These are phyloP conservation scores for Muscicapa comitata DNA, from an alignment of 2,797 vertebrate species.

Conservation along the genomic window DNA sequence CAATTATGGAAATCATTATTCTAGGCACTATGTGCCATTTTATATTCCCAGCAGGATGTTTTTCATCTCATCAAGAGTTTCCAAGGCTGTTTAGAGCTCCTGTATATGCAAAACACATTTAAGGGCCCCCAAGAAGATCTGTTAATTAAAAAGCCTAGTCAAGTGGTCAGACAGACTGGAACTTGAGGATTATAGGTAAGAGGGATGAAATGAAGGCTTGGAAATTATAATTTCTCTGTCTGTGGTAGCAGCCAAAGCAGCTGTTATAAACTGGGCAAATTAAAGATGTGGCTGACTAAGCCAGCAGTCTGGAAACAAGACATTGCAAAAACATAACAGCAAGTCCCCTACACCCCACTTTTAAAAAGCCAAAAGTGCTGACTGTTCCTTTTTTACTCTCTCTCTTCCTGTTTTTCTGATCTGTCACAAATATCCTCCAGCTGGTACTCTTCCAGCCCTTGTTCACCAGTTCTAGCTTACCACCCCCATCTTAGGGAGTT, in stretches of 20 bases:
- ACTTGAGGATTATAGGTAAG: slow-evolving; percentile 78
- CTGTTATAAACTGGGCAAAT: slow-evolving; percentile 54
- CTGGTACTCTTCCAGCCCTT: slow-evolving; percentile 28
- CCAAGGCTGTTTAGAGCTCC: slow-evolving; percentile 19
- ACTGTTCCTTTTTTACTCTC: neutral
- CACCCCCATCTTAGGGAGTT: slow-evolving; percentile 61
- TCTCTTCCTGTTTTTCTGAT: neutral
- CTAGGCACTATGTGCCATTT: slow-evolving; percentile 35
- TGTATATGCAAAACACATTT: slow-evolving; percentile 41
- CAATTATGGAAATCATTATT: slow-evolving; percentile 29
- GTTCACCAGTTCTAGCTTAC: slow-evolving; percentile 29
- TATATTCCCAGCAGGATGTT: slow-evolving; percentile 48
- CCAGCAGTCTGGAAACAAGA: slow-evolving; percentile 22
- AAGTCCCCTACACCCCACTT: slow-evolving; percentile 6
- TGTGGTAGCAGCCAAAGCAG: slow-evolving; percentile 64
- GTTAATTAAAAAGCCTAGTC: slow-evolving; percentile 67
- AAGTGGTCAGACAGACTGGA: slow-evolving; percentile 78
- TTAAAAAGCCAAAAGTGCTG: slow-evolving; percentile 48
- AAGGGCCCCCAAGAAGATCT: slow-evolving; percentile 19
- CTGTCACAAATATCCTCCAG: slow-evolving; percentile 42
- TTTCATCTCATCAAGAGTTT: slow-evolving; percentile 37
- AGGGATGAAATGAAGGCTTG: slow-evolving; percentile 64
- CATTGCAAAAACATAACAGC: neutral
- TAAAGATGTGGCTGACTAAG: slow-evolving; percentile 46
- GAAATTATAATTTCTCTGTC: slow-evolving; percentile 77